A percentile compares a stretch with the other conserved stretches of the same genome.
Conservation (phyloP, 1,140 invertebrate species). For the Pristionchus pacificus region DNA sequence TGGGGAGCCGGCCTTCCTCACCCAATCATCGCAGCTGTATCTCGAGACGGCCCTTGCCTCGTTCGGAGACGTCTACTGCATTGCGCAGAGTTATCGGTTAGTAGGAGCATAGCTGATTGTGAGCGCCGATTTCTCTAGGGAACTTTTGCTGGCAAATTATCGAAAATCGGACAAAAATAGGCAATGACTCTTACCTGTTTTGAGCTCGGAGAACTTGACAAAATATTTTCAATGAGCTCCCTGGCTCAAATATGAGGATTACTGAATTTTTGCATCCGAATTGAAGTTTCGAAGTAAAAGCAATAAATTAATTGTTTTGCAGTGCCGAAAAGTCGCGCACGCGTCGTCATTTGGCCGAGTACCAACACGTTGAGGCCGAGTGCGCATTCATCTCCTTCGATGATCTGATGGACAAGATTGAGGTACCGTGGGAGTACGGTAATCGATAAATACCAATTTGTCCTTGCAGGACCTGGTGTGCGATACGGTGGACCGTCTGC, state of each 20-base stretch:
- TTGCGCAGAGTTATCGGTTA: conserved; percentile 81
- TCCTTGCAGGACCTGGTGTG: conserved; percentile 74
- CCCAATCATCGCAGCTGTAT: conserved; percentile 95
- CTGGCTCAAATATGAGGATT: too few relatives aligned
- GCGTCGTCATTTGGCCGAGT: conserved; percentile 91
- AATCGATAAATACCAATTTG: not conserved
- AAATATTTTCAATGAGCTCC: too few relatives aligned
- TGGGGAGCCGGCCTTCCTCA: conserved; percentile 83
- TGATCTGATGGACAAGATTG: conserved; percentile 79
- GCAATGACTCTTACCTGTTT: not conserved
- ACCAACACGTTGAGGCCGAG: conserved; percentile 93
- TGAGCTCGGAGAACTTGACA: not conserved
- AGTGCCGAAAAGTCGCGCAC: conserved; percentile 94
- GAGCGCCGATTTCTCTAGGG: too few relatives aligned
- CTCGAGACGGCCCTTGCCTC: conserved; percentile 89
- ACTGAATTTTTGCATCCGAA: too few relatives aligned
- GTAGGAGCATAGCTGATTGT: too few relatives aligned
- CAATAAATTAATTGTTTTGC: too few relatives aligned
- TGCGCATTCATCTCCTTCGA: conserved; percentile 91
- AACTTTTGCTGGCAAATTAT: too few relatives aligned
- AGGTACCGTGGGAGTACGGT: conserved; percentile 60
- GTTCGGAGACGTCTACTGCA: conserved; percentile 92
- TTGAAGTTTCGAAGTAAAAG: too few relatives aligned
- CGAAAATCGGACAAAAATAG: too few relatives aligned
- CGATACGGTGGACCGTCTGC: conserved; percentile 86